These are phyloP conservation scores for Himantopus leucocephalus DNA, from an alignment of 2,113 vertebrate genomes.

Conservation along the genomic window DNA sequence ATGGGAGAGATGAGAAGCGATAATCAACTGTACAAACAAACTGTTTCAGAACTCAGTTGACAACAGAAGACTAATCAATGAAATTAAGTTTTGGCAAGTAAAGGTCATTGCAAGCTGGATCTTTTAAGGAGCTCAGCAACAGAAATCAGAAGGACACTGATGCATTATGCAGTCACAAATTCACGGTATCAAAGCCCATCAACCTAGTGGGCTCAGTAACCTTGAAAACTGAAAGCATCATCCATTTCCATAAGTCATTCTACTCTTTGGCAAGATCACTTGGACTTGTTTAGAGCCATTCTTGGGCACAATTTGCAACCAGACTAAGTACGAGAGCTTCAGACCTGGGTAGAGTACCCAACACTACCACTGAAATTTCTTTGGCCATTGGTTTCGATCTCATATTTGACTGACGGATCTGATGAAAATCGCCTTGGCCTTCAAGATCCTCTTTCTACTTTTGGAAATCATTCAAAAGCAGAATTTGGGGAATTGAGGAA, in stretches of 20 bases:
- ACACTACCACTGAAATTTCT: neutral
- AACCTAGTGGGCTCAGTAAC: neutral
- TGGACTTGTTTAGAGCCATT: neutral
- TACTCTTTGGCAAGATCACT: neutral
- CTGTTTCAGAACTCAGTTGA: neutral
- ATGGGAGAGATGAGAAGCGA: neutral
- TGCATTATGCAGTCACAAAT: neutral
- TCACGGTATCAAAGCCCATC: neutral
- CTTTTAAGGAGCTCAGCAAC: neutral
- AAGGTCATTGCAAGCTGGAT: neutral
- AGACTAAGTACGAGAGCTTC: neutral
- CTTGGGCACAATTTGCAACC: too few species aligned
- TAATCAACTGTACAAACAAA: neutral
- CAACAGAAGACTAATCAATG: neutral
- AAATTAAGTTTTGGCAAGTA: neutral
- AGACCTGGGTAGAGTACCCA: neutral
- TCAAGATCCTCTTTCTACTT: neutral
- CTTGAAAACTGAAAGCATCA: neutral
- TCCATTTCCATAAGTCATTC: neutral
- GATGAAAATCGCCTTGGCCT: neutral
- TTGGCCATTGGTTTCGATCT: fast-evolving
- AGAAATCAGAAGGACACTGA: neutral
- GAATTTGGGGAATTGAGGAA: neutral
- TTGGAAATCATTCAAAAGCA: neutral
- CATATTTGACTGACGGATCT: neutral